A percentile compares a stretch with the other conserved stretches of the same genome.
These are phyloP conservation scores for Incurvaria masculella DNA, from an alignment of 2,888 invertebrate species.

Conservation along the genomic window DNA sequence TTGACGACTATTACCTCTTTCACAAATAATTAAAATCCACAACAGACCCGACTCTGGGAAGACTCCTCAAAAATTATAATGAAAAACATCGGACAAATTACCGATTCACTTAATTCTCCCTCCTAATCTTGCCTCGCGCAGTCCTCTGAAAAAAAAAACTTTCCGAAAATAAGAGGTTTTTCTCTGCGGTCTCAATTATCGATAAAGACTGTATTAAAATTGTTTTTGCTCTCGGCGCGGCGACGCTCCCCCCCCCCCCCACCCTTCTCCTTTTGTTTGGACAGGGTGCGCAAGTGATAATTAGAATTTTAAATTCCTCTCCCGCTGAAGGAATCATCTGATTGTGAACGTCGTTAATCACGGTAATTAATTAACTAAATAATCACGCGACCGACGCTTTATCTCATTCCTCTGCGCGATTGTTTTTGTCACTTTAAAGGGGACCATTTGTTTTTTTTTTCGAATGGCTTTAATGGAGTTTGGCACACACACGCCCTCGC, in stretches of 20 bases:
- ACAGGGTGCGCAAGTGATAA: conserved; percentile 38
- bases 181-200: conserved; percentile 55
- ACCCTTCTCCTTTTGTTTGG: conserved; percentile 50
- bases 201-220: conserved; percentile 57
- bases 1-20: conserved; percentile 52
- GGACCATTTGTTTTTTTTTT: conserved; percentile 4
- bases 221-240: conserved; percentile 54
- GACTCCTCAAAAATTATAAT: background rate
- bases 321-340: conserved; percentile 41
- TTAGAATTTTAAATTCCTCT: conserved; percentile 51
- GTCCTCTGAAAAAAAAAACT: background rate
- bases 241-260: conserved; percentile 43
- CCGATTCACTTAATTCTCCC: background rate
- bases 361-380: conserved; percentile 41
- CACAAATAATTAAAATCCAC: conserved; percentile 52
- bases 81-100: background rate
- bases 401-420: conserved; percentile 25
- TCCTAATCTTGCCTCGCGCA: background rate
- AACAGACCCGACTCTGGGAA: too few species aligned
- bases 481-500: too few species aligned
- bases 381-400: conserved; percentile 26
- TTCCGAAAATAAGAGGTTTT: conserved; percentile 47
- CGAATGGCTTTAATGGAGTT: background rate
- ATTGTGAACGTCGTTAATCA: conserved; percentile 49
- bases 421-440: conserved; percentile 29